Evolutionary conservation across 2,113 vertebrate genomes (phyloP).

Genomic region (Bubo blakistoni): DNA sequence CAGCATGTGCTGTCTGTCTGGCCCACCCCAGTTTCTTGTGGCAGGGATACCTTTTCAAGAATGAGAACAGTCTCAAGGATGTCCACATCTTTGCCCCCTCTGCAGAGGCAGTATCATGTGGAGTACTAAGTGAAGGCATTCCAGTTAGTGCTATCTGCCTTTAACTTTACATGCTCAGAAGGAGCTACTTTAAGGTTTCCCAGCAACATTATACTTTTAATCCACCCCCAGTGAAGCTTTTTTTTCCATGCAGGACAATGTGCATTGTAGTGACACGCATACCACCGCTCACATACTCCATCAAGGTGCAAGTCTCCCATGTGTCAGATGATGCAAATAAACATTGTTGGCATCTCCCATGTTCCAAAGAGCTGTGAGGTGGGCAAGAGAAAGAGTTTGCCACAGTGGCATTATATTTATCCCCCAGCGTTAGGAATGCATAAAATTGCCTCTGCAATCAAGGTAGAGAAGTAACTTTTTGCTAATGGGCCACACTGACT

Average conservation of each 20-base stretch:
- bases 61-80: neutral
- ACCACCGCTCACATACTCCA: neutral
- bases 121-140: neutral
- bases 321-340: neutral
- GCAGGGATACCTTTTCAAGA: neutral
- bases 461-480: neutral
- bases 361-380: neutral
- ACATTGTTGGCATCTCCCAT: neutral
- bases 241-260: rapidly evolving
- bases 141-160: neutral
- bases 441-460: neutral
- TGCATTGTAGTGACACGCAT: rapidly evolving
- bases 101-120: rapidly evolving
- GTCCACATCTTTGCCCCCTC: neutral
- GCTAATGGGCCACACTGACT: neutral
- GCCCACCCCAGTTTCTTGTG: neutral
- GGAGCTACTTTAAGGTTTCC: neutral
- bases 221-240: neutral
- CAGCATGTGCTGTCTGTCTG: neutral
- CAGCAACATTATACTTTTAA: neutral
- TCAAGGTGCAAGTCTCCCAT: neutral
- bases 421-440: neutral
- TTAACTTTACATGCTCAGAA: neutral
- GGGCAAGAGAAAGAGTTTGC: neutral
- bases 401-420: rapidly evolving